phyloP scores from a whole-genome alignment of 1,140 invertebrate species.

The Lepidurus arcticus region DNA sequence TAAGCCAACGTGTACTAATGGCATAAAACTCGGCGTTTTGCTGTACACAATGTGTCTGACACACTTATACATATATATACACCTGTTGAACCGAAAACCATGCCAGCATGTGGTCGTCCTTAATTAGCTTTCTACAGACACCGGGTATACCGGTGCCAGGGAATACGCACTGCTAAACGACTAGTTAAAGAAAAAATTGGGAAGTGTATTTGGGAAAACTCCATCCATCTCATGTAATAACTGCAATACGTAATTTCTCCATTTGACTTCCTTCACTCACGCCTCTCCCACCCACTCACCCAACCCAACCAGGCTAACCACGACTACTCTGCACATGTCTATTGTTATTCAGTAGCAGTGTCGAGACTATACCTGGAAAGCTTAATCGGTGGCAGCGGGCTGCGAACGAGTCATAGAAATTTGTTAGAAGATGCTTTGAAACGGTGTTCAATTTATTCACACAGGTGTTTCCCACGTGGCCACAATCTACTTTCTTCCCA shows the following conservation, averaged over 20 bases:
- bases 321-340: background rate
- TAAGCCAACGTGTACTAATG: no score
- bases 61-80: no score
- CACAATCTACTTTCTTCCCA: background rate
- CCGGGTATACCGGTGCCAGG: no score
- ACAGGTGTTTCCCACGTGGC: conserved; percentile 12
- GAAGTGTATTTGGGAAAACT: no score
- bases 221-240: no score
- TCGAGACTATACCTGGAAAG: background rate
- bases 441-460: background rate
- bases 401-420: background rate
- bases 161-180: no score
- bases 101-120: no score
- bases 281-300: background rate
- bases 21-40: no score
- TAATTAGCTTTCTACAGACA: no score
- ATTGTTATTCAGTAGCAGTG: background rate
- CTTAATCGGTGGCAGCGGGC: background rate
- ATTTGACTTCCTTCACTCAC: background rate
- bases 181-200: no score
- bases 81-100: no score
- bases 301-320: background rate
- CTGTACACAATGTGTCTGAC: no score
- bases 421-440: background rate
- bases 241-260: background rate